These are phyloP conservation scores for Sycophila sp. DNA, from an alignment of 1,140 invertebrate species.

Conservation along the genomic window DNA sequence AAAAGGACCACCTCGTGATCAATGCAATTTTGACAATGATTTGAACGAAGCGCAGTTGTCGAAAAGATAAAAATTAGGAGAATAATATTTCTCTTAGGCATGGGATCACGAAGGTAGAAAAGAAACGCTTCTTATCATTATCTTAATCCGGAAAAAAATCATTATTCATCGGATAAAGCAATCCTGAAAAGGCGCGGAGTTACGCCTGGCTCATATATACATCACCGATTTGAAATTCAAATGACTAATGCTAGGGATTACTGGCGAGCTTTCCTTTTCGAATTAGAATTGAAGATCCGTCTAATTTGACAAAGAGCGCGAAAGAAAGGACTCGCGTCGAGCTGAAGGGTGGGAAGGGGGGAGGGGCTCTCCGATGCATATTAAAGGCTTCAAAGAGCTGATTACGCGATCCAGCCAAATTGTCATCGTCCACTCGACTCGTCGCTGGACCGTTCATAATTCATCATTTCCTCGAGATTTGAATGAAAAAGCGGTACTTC, in stretches of 20 bases:
- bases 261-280: background rate
- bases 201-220: background rate
- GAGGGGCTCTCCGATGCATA: background rate
- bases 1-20: too few relatives aligned
- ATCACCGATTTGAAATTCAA: conserved; percentile 28
- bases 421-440: background rate
- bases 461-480: conserved; percentile 29
- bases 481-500: conserved; percentile 25
- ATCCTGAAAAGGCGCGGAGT: background rate
- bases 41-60: too few relatives aligned
- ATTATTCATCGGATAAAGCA: background rate
- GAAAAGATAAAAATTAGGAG: too few relatives aligned
- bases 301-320: conserved; percentile 9
- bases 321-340: background rate
- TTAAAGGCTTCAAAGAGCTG: conserved; percentile 19
- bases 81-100: too few relatives aligned
- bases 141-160: background rate
- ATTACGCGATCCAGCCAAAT: conserved; percentile 23
- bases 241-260: conserved; percentile 13
- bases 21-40: too few relatives aligned
- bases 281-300: conserved; percentile 33
- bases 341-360: background rate
- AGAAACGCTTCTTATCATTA: too few relatives aligned
- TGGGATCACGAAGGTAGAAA: too few relatives aligned
- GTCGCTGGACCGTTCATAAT: conserved; percentile 12